Evolutionary conservation across 2,797 vertebrate genomes (phyloP), one percentile per base, ranked within the genome.

Genomic region (Smutsia temminckii): DNA sequence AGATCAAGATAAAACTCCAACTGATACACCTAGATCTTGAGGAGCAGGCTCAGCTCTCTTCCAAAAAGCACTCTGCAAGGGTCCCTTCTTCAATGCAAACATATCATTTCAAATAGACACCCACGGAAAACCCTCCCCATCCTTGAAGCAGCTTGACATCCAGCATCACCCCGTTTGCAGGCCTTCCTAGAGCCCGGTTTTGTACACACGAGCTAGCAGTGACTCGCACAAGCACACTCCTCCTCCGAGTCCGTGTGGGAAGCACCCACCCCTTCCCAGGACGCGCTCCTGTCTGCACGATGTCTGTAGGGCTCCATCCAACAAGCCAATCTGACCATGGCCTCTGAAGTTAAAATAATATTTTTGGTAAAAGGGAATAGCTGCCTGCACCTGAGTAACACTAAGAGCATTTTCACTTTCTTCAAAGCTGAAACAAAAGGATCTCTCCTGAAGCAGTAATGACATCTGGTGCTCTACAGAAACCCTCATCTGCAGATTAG

Each of bases 301-400:
- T 11, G 42, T 40, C 51, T 13, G 0, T 4, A 10, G n/a, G 66
- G 34, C 8, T 12, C 57, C 21, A 8, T 4, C 51, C 9, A 11
- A 59, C 17, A 8, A 17, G 51, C 42, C 13, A 37, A 37, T n/a
- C n/a, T 14, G 27, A 8, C 34, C n/a, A 13, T 0, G 0, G 32
- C 79, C 74, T 11, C 49, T 17, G 10, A 9, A 55, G 49, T 2
- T 21, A 49, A 51, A 17, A 20, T 8, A 32, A 2, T 4, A 8
- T 5, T 37, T 78, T 13, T n/a, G 20, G 63, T 6, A 10, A 13
- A 21, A 64, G 57, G 37, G 23, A 57, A 40, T 0, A 53, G 75
- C 25, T 27, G 11, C 0, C 0, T 5, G 5, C 1, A 18, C 2
- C 2, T 0, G 11, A 66, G 3, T 6, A 16, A 32, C 3, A 37